phyloP scores from a whole-genome alignment of 2,797 vertebrate species.

The Paramormyrops hopkinsi region DNA sequence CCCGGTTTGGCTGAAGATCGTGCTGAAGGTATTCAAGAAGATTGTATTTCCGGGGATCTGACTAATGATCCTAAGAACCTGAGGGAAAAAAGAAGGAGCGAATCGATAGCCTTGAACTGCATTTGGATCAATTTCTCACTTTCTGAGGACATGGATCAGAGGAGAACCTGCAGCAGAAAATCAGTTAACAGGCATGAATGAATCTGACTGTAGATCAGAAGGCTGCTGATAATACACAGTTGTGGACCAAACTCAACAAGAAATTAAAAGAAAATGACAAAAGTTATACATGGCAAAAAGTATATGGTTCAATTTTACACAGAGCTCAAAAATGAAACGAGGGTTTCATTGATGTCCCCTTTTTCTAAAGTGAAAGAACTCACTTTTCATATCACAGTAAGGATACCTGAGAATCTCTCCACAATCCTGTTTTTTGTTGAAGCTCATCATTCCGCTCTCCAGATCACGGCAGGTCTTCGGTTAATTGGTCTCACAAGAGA shows the following conservation, averaged over 20 bases:
- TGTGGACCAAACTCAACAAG: not conserved
- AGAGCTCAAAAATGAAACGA: not conserved
- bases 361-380: not conserved
- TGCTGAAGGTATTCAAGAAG: not conserved
- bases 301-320: not conserved
- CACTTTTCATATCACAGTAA: not conserved
- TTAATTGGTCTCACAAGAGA: not conserved
- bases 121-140: conserved; percentile 14
- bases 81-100: not conserved
- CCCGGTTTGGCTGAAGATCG: conserved; percentile 3
- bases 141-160: conserved; percentile 17
- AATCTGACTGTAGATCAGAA: not conserved
- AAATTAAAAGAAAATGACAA: not conserved
- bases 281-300: not conserved
- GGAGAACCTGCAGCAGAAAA: not conserved
- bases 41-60: conserved; percentile 17
- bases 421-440: not conserved
- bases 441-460: not conserved
- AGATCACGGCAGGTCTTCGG: not conserved
- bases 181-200: not conserved
- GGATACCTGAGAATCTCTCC: not conserved
- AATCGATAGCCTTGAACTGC: not conserved
- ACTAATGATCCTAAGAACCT: conserved; percentile 5
- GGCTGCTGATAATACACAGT: not conserved
- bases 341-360: not conserved